Conservation (phyloP, 1,140 invertebrate genomes). For the Drosophila teissieri region DNA sequence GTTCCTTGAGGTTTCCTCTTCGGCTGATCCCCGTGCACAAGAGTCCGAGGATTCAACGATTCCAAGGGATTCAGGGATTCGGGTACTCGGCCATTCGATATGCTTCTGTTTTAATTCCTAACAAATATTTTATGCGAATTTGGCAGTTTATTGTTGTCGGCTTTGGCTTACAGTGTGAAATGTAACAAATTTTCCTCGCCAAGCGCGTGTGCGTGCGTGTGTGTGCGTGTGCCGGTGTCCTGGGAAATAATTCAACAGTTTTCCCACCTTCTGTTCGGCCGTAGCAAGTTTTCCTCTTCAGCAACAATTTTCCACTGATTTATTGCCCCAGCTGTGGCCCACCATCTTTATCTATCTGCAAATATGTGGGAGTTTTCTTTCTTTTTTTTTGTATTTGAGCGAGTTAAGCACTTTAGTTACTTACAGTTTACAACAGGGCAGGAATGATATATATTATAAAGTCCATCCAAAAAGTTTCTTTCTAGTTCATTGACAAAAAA, state of each 20-base stretch:
- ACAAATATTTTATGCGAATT: conserved; percentile 66
- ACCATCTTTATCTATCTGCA: conserved; percentile 36
- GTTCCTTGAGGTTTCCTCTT: conserved; percentile 60
- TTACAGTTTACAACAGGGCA: conserved; percentile 33
- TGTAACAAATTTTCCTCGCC: conserved; percentile 24
- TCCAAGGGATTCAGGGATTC: too few species aligned
- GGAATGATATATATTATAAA: conserved; percentile 35
- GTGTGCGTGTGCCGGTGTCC: conserved; percentile 16
- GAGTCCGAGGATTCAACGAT: background rate
- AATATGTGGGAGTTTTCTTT: background rate
- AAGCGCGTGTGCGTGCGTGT: conserved; percentile 10
- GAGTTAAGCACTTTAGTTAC: conserved; percentile 41
- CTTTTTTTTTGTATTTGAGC: background rate
- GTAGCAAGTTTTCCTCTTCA: conserved; percentile 34
- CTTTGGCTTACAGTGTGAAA: conserved; percentile 63
- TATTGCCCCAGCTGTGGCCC: conserved; percentile 43
- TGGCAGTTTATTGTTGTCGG: conserved; percentile 53
- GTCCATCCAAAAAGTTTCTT: conserved; percentile 26
- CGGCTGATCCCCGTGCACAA: conserved; percentile 22
- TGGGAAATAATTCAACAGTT: conserved; percentile 66
- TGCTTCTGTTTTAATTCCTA: conserved; percentile 74
- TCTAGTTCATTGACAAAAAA: conserved; percentile 45
- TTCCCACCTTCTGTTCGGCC: conserved; percentile 58
- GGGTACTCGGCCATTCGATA: conserved; percentile 40
- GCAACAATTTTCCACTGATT: conserved; percentile 50